Base-by-base conservation (phyloP, 2,888 invertebrate species). In the Scrobipalpa costella region DNA sequence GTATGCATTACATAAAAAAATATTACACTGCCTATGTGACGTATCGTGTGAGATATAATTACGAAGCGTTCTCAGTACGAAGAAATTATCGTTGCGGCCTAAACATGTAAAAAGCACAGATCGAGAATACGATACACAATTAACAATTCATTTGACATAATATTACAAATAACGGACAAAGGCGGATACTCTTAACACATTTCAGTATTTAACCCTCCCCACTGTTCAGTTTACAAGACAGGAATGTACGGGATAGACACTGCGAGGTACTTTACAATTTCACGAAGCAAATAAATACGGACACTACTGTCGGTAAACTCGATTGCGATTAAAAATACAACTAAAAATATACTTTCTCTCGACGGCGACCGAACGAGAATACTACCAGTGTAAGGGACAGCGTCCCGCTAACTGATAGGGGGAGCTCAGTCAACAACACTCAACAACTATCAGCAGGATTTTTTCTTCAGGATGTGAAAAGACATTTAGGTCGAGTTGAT, bases 221-320 rank as follows among this genome's bases (percentile, higher is more conserved):
- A 38, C 38, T 38, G 38, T 38, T 49, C 19, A 17, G 49, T 47
- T 17, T 21, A 34, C 27, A 33, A 55, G 34, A 15, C 27, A 57
- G 57, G 57, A 57, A 57, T 57, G 57, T 57, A 34, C 21, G 1
- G 57, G 57, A 33, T 34, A 57, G 34, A 33, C 21, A 33, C 21
- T 57, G 57, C 57, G 57, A 57, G 57, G 57, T 57, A 55, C 55
- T 27, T 64, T 49, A 61, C 57, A 61, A 52, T 61, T 62, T 57
- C 27, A 52, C 38, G 44, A 44, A 50, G 50, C 27, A 52, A 27
- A 52, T 52, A 52, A 52, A 52, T 52, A 52, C 21, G 21, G 21
- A 49, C 21, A 21, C 13, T 27, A 52, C 50, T 19, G 1, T 17
- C 9, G 6, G 19, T 19, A 8, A 5, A 9, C 17, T 21, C 50